These are phyloP conservation scores for Engystomops pustulosus DNA, from an alignment of 2,113 vertebrate species.

Conservation along the genomic window DNA sequence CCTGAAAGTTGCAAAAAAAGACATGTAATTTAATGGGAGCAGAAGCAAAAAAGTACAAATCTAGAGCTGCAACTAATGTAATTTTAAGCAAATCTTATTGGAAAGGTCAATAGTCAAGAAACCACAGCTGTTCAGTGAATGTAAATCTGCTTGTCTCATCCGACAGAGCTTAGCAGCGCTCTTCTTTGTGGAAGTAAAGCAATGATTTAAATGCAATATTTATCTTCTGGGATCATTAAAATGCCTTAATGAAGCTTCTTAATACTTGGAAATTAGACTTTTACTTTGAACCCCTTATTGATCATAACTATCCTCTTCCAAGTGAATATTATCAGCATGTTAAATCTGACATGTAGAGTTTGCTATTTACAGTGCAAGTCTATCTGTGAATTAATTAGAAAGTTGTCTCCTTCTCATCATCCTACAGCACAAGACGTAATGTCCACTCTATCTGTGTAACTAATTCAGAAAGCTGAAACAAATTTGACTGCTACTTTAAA, in stretches of 20 bases:
- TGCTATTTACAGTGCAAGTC: conserved; percentile 56
- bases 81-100: conserved; percentile 63
- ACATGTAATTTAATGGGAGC: conserved; percentile 59
- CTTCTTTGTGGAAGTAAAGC: conserved; percentile 63
- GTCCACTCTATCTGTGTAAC: conserved; percentile 53
- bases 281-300: conserved; percentile 63
- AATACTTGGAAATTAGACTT: conserved; percentile 60
- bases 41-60: conserved; percentile 43
- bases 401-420: conserved; percentile 60
- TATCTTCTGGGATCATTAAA: conserved; percentile 63
- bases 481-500: conserved; percentile 60
- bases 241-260: conserved; percentile 67
- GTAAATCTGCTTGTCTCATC: conserved; percentile 63
- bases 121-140: conserved; percentile 66
- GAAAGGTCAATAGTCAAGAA: conserved; percentile 66
- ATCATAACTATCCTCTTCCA: conserved; percentile 55
- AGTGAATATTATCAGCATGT: conserved; percentile 41
- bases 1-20: conserved; percentile 74
- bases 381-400: conserved; percentile 61
- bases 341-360: conserved; percentile 52
- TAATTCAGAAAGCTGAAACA: conserved; percentile 63
- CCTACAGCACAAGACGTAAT: conserved; percentile 58
- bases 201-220: conserved; percentile 68
- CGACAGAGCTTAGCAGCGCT: conserved; percentile 62
- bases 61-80: conserved; percentile 56